A percentile compares a stretch with the other conserved stretches of the same genome.
phyloP scores from a whole-genome alignment of 2,113 vertebrate species.

The Macquaria australasica region DNA sequence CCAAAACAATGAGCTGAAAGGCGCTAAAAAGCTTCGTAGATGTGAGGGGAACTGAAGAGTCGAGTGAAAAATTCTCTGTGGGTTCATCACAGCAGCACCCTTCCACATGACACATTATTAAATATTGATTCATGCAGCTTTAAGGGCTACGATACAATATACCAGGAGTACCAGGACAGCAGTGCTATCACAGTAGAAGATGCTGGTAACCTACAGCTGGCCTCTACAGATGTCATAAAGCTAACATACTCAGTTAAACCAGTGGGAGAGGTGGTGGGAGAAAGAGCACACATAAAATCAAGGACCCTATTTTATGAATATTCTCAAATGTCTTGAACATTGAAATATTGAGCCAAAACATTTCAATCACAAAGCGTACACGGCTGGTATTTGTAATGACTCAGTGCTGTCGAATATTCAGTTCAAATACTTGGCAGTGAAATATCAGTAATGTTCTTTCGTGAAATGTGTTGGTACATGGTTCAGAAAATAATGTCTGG shows the following conservation, averaged over 20 bases:
- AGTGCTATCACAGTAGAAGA: neutral
- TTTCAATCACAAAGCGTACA: neutral
- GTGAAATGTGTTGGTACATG: constrained; percentile 21
- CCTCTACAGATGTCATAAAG: neutral
- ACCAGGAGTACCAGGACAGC: neutral
- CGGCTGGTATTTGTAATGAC: constrained; percentile 21
- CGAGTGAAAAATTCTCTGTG: neutral
- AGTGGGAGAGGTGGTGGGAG: neutral
- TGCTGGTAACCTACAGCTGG: neutral
- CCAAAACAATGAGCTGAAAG: neutral
- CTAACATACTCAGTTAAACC: neutral
- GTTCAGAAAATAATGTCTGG: constrained; percentile 1
- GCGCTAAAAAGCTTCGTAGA: neutral
- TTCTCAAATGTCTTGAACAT: constrained; percentile 8
- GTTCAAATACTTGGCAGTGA: constrained; percentile 19
- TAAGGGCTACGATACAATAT: neutral
- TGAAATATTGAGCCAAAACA: constrained; percentile 20
- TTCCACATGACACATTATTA: neutral
- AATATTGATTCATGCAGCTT: neutral
- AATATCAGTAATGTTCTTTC: constrained; percentile 29
- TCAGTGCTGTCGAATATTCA: constrained; percentile 26
- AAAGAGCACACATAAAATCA: neutral
- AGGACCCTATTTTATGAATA: neutral
- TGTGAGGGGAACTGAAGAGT: no score
- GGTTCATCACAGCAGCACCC: neutral